Conservation (phyloP, 2,888 invertebrate genomes). For the Stratiomys singularior region DNA sequence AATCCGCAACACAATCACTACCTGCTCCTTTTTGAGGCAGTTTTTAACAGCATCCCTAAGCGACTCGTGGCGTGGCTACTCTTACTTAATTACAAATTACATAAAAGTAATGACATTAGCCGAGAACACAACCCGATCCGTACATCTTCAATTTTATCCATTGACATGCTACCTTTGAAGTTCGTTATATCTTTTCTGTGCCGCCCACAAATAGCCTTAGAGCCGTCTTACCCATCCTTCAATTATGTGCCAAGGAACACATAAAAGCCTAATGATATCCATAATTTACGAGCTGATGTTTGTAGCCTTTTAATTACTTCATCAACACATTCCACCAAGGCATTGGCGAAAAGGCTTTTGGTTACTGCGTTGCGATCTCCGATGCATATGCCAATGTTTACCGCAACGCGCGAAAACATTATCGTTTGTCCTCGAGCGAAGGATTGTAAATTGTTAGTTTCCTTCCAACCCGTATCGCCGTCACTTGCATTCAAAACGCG, state of each 20-base stretch:
- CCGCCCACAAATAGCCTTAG: too few species aligned
- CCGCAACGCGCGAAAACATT: not conserved
- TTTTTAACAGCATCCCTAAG: too few species aligned
- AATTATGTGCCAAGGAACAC: not conserved
- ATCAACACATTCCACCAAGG: not conserved
- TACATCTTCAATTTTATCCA: too few species aligned
- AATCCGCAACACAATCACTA: too few species aligned
- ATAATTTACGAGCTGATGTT: constrained; percentile 8
- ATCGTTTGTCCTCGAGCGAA: not conserved
- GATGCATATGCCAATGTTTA: not conserved
- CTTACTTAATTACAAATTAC: too few species aligned
- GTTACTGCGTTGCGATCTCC: not conserved
- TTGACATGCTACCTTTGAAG: too few species aligned
- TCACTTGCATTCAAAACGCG: not conserved
- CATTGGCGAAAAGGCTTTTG: constrained; percentile 1
- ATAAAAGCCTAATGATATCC: constrained; percentile 13
- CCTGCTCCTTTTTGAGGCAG: too few species aligned
- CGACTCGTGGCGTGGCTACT: too few species aligned
- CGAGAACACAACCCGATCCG: too few species aligned
- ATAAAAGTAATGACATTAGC: too few species aligned
- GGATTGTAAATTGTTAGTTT: not conserved
- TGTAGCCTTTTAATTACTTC: constrained; percentile 3
- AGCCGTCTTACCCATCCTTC: too few species aligned
- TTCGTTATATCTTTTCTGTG: too few species aligned
- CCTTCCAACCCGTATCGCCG: not conserved